Evolutionary conservation across 2,113 vertebrate species (phyloP).

Genomic region (Syrrhaptes paradoxus): DNA sequence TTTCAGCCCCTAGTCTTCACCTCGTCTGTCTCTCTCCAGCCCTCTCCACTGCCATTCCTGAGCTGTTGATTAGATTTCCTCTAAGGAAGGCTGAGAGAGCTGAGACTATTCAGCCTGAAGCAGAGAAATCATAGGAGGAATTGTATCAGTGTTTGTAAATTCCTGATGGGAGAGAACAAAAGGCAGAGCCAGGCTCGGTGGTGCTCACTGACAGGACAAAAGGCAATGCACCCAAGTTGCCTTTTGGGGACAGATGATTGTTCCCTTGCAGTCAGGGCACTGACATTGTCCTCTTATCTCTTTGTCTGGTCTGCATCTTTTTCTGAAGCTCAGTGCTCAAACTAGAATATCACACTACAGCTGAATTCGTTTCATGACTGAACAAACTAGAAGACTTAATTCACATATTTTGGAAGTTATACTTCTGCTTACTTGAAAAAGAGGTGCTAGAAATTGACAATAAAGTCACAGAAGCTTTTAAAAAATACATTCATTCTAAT

Average conservation of each 20-base stretch:
- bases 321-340: not conserved
- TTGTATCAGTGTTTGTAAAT: too few relatives aligned
- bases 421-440: not conserved
- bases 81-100: too few relatives aligned
- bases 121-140: too few relatives aligned
- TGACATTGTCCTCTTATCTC: not conserved
- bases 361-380: not conserved
- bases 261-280: not conserved
- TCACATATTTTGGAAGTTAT: not conserved
- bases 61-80: not conserved
- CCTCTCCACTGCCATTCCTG: not conserved
- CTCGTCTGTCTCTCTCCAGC: not conserved
- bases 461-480: not conserved
- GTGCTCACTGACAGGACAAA: not conserved
- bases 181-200: too few relatives aligned
- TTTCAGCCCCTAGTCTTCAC: not conserved
- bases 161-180: too few relatives aligned
- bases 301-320: not conserved
- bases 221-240: not conserved
- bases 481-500: not conserved
- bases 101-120: too few relatives aligned
- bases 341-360: not conserved
- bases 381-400: not conserved
- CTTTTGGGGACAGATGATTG: not conserved
- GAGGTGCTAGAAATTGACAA: not conserved